Evolutionary conservation across 2,888 invertebrate genomes (phyloP), one percentile per base, ranked within the genome.

Genomic region (Eristalis intricaria): DNA sequence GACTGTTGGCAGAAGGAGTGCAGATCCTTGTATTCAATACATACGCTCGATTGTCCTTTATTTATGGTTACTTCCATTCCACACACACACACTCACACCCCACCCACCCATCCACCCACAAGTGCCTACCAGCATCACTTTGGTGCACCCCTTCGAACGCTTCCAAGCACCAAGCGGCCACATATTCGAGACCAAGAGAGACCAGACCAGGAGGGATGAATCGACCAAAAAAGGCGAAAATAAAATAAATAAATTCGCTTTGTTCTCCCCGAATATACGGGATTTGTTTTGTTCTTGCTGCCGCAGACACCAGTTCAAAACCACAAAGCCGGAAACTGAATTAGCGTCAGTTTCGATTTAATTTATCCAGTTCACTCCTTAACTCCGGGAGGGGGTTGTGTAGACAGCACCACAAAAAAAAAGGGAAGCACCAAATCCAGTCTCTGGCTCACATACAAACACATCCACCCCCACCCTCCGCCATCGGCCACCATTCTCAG

Each of bases 301-400:
- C 79, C 35, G 22, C 80, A 79, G 79, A 87, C 83, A 83, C 87
- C 73, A 80, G 87, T 87, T 87, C 83, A 76, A 80, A 80, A 87
- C 84, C 87, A 84, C 87, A 87, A 87, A 87, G 79, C 84, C 87
- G 87, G 87, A 87, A 87, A 87, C 87, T 84, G 76, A 87, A 87
- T 87, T 87, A 87, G 87, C 84, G 87, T 87, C 87, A 87, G 84
- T 87, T 87, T 87, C 87, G 84, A 87, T 87, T 87, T 80, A 87
- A 87, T 87, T 87, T 87, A 84, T 87, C 87, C 87, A 87, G 76
- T 87, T 84, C 79, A 68, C 84, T 80, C 79, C 60, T 83, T 73
- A 76, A 79, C 50, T 73, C 40, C 56, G 19, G 38, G 43, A 74
- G 63, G 19, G 64, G 23, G 26, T 58, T 61, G 61, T 61, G 56